phyloP scores from a whole-genome alignment of 2,888 invertebrate species.

The Scaptomyza parva region DNA sequence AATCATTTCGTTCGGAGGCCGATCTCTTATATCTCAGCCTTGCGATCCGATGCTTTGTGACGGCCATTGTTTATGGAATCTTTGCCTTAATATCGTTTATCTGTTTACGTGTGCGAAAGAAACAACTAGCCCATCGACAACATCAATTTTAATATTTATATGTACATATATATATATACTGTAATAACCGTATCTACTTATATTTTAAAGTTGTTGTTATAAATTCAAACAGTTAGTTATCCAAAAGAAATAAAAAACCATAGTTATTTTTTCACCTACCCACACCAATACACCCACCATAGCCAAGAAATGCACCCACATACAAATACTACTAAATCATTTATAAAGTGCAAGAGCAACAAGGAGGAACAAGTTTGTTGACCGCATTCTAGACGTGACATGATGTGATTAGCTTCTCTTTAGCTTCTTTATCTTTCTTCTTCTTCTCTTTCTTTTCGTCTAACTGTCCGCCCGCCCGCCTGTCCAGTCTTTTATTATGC shows the following conservation, averaged over 20 bases:
- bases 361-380: constrained; percentile 73
- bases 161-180: not conserved
- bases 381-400: constrained; percentile 66
- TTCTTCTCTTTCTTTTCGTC: not conserved
- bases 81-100: constrained; percentile 17
- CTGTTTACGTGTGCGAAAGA: constrained; percentile 18
- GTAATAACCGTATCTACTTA: not conserved
- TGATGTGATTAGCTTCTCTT: constrained; percentile 65
- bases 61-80: constrained; percentile 32
- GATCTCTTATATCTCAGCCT: constrained; percentile 12
- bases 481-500: constrained; percentile 51
- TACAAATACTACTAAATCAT: not conserved
- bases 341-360: constrained; percentile 37
- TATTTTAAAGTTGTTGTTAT: constrained; percentile 18
- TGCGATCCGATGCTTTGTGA: constrained; percentile 47
- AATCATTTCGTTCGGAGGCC: constrained; percentile 28
- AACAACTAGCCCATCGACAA: not conserved
- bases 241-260: no score
- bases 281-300: constrained; percentile 1
- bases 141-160: not conserved
- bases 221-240: constrained; percentile 27
- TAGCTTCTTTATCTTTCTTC: constrained; percentile 70
- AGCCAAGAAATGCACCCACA: not conserved
- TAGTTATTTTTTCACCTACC: constrained; percentile 29
- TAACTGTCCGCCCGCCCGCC: not conserved